Conservation (phyloP, 2,797 vertebrate species). For the Anabas testudineus region DNA sequence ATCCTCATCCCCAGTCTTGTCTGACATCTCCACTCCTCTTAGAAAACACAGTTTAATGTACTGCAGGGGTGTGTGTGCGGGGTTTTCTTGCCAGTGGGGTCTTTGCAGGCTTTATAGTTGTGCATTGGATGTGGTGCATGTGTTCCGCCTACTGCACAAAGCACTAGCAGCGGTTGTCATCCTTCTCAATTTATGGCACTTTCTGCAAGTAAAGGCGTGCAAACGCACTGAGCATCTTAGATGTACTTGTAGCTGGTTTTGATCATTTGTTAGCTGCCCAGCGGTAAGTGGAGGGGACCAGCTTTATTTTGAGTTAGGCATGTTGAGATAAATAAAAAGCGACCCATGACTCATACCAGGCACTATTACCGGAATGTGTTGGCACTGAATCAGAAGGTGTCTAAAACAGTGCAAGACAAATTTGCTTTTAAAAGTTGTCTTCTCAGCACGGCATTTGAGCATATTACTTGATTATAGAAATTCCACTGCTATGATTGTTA, state of each 20-base stretch:
- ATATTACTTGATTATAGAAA: constrained; percentile 71
- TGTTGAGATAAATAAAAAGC: constrained; percentile 38
- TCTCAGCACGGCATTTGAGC: constrained; percentile 28
- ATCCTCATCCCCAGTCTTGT: constrained; percentile 25
- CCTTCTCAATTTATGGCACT: constrained; percentile 67
- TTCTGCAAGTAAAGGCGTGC: constrained; percentile 57
- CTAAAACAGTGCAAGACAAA: constrained; percentile 27
- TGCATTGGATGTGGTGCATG: constrained; percentile 73
- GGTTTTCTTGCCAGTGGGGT: constrained; percentile 69
- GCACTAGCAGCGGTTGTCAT: constrained; percentile 59
- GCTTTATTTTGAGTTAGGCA: constrained; percentile 29
- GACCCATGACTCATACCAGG: constrained; percentile 31
- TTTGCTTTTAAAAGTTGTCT: constrained; percentile 45
- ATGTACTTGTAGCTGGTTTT: constrained; percentile 31
- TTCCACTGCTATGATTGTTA: constrained; percentile 62
- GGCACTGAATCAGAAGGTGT: constrained; percentile 37
- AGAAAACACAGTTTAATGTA: constrained; percentile 71
- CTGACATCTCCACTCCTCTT: constrained; percentile 56
- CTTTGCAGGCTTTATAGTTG: constrained; percentile 77
- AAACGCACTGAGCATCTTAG: constrained; percentile 28
- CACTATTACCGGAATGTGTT: constrained; percentile 46
- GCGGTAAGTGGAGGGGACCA: not conserved
- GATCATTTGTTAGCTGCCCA: constrained; percentile 22
- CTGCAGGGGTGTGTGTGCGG: constrained; percentile 37
- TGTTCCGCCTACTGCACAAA: constrained; percentile 58